Percentiles rank a stretch among this genome's conserved stretches.
These are phyloP conservation scores for Lycia hirtaria DNA, from an alignment of 2,888 invertebrate genomes.

Conservation along the genomic window DNA sequence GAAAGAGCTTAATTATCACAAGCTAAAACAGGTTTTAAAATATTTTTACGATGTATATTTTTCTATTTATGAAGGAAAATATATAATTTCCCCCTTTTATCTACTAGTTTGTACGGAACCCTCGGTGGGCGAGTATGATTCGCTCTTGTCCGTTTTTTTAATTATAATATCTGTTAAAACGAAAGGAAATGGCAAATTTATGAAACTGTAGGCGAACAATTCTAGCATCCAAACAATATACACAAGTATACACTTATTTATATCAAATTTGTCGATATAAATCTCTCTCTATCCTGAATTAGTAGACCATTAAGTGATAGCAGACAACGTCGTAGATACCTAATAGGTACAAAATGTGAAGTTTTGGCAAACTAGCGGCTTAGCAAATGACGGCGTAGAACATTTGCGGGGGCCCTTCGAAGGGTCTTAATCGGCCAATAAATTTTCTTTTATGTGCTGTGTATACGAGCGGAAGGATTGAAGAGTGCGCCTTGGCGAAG, in stretches of 20 bases:
- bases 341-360: slow-evolving; percentile 46
- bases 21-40: no score
- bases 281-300: slow-evolving; percentile 20
- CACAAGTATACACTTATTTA: background rate
- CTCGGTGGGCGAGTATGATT: no score
- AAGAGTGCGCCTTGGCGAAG: slow-evolving; percentile 42
- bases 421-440: slow-evolving; percentile 74
- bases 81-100: no score
- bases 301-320: slow-evolving; percentile 37
- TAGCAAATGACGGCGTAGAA: slow-evolving; percentile 65
- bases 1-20: no score
- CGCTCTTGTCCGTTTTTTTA: no score
- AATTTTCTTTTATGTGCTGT: slow-evolving; percentile 72
- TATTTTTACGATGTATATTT: no score
- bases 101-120: no score
- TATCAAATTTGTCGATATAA: slow-evolving; percentile 17
- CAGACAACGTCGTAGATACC: slow-evolving; percentile 34
- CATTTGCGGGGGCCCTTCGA: slow-evolving; percentile 70
- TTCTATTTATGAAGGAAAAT: no score
- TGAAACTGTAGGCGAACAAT: no score
- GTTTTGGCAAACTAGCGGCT: slow-evolving; percentile 67
- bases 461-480: slow-evolving; percentile 55
- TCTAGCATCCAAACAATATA: no score
- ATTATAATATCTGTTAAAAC: no score
- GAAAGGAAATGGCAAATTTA: no score